These are phyloP conservation scores for Caenorhabditis sp. DNA, from an alignment of 2,888 invertebrate genomes.

Conservation along the genomic window DNA sequence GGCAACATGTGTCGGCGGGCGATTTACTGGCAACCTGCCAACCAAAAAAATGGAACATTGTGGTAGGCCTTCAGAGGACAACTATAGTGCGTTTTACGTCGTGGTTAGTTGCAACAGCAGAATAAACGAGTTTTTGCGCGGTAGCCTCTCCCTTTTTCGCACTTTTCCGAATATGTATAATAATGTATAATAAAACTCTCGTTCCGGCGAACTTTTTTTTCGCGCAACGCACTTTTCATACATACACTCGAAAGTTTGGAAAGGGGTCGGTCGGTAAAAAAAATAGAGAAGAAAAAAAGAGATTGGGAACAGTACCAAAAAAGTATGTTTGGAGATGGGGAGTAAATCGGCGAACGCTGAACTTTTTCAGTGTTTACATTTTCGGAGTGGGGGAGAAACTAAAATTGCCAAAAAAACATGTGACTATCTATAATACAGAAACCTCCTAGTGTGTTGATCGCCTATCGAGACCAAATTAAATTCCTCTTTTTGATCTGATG, in stretches of 20 bases:
- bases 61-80: constrained; percentile 44
- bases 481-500: constrained; percentile 39
- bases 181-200: constrained; percentile 61
- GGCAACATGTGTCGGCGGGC: constrained; percentile 16
- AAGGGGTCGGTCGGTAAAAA: neutral
- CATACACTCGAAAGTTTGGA: constrained; percentile 7
- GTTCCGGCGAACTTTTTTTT: constrained; percentile 48
- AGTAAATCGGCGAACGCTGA: constrained; percentile 61
- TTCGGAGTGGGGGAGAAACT: constrained; percentile 45
- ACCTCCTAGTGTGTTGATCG: constrained; percentile 54
- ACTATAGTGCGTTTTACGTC: constrained; percentile 47
- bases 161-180: constrained; percentile 62
- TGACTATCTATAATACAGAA: constrained; percentile 59
- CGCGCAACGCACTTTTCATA: neutral
- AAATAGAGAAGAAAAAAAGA: constrained; percentile 27
- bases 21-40: constrained; percentile 51
- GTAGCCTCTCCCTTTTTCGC: constrained; percentile 21
- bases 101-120: constrained; percentile 44
- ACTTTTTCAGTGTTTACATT: constrained; percentile 64
- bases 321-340: constrained; percentile 1
- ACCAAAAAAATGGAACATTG: constrained; percentile 45
- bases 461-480: constrained; percentile 50
- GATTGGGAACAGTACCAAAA: constrained; percentile 28
- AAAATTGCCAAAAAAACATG: constrained; percentile 52
- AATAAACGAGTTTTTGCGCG: constrained; percentile 63